phyloP scores from a whole-genome alignment of 2,797 vertebrate genomes.

The Sebastes ruberrimus region DNA sequence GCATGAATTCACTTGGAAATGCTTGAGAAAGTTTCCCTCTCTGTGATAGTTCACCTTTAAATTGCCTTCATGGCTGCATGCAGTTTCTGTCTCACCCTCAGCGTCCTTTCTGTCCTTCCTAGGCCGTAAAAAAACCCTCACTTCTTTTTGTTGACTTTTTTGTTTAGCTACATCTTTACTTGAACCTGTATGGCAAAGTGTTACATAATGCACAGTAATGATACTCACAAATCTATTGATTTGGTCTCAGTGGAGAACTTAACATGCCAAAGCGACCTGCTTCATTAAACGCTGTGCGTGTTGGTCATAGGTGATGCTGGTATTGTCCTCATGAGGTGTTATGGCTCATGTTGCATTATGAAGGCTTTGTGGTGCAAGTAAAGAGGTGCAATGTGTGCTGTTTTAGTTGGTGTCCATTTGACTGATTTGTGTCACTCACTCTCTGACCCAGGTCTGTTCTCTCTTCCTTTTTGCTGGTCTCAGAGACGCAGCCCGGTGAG shows the following conservation, averaged over 20 bases:
- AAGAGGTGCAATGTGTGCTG: slow-evolving; percentile 57
- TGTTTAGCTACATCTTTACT: slow-evolving; percentile 58
- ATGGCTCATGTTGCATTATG: slow-evolving; percentile 56
- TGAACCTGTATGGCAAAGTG: slow-evolving; percentile 58
- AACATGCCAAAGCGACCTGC: not conserved
- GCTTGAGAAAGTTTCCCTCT: not conserved
- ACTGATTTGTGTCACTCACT: slow-evolving; percentile 91
- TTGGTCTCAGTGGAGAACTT: not conserved
- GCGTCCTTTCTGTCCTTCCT: not conserved
- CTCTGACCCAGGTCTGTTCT: slow-evolving; percentile 97
- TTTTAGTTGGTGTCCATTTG: slow-evolving; percentile 74
- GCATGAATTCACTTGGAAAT: slow-evolving; percentile 36
- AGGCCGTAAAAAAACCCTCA: not conserved
- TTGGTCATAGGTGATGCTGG: not conserved
- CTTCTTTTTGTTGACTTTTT: slow-evolving; percentile 7
- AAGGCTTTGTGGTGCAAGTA: slow-evolving; percentile 67
- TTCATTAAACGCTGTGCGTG: not conserved
- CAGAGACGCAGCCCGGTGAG: slow-evolving; percentile 99
- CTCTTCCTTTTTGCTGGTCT: slow-evolving; percentile 94
- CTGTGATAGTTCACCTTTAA: not conserved
- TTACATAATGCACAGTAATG: slow-evolving; percentile 60
- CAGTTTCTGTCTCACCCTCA: slow-evolving; percentile 2
- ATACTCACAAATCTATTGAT: slow-evolving; percentile 20
- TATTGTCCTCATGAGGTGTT: slow-evolving; percentile 20
- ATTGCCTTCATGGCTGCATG: slow-evolving; percentile 33